Evolutionary conservation across 2,113 vertebrate species (phyloP), one percentile per base, ranked within the genome.

Genomic region (Microcebus griseorufus): DNA sequence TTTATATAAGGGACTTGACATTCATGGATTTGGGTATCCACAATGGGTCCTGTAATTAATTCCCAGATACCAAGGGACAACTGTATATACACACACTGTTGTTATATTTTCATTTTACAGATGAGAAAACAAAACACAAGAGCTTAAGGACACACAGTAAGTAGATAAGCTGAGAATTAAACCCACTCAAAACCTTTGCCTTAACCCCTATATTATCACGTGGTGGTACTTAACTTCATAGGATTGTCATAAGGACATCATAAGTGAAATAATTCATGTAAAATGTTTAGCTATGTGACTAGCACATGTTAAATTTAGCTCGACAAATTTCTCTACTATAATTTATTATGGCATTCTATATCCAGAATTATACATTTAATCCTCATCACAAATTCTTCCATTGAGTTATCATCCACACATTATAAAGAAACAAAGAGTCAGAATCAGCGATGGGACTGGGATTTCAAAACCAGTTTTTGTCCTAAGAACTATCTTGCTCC

Each of bases 401-500:
- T 48, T 75, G 76, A 76, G 62, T 17, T 60, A n/a, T 83, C 65
- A 72, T 88, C 22, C 29, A 16, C 18, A 69, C 72, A 32, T 76
- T 96, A 87, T 14, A 75, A 90, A 48, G 39, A 92, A 88, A 53
- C 8, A n/a, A n/a, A 76, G 29, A 72, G 25, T 84, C 53, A 84
- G 32, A 84, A 64, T 27, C 32, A 58, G 25, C 88, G 42, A 82
- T 25, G 17, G 58, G 45, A 92, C 32, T 73, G 23, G 53, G 37
- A 93, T 93, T 94, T 87, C 65, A 78, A 95, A 89, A 65, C 53
- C 69, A 48, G 20, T 84, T 92, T 64, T 92, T 79, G 32, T 79
- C 62, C 32, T 58, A 88, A 83, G 29, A 78, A 78, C 75, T 78
- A 5, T 58, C 53, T 92, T 73, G 32, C 55, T 80, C 70, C 32